Conservation (phyloP, 23 tunicate species). For the Styela plicata region DNA sequence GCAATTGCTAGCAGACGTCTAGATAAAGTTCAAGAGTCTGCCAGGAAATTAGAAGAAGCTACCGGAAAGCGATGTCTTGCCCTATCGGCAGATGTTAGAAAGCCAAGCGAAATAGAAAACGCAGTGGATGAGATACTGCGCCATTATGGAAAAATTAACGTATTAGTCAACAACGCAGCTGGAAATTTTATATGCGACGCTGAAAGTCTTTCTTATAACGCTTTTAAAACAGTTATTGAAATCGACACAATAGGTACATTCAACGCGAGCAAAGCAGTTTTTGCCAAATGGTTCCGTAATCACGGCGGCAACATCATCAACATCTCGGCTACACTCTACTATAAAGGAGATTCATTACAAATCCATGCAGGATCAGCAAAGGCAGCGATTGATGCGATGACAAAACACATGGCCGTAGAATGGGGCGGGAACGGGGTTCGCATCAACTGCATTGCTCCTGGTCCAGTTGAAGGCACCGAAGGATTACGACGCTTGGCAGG, state of each 20-base stretch:
- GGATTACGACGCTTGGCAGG: conserved; percentile 81
- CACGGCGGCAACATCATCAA: conserved; percentile 81
- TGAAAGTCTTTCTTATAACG: conserved; percentile 74
- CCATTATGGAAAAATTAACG: conserved; percentile 53
- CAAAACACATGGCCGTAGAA: conserved; percentile 84
- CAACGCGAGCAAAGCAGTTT: conserved; percentile 71
- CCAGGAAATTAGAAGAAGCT: conserved; percentile 54
- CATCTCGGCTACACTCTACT: conserved; percentile 81
- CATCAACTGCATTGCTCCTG: conserved; percentile 88
- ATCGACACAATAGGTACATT: conserved; percentile 92
- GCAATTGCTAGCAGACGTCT: conserved; percentile 88
- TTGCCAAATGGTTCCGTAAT: conserved; percentile 50
- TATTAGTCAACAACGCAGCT: conserved; percentile 81
- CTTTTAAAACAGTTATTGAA: conserved; percentile 87
- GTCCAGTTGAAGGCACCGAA: conserved; percentile 85
- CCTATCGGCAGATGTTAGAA: conserved; percentile 56
- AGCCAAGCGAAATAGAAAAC: not conserved
- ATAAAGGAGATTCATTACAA: conserved; percentile 67
- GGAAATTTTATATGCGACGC: conserved; percentile 83
- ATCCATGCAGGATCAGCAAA: conserved; percentile 86
- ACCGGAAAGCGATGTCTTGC: conserved; percentile 70
- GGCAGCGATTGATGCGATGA: conserved; percentile 93
- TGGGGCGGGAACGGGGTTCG: conserved; percentile 65
- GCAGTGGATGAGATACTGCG: conserved; percentile 4
- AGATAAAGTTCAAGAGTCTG: conserved; percentile 71